phyloP scores from a whole-genome alignment of 2,888 invertebrate species.

The Sinotaia quadrata region DNA sequence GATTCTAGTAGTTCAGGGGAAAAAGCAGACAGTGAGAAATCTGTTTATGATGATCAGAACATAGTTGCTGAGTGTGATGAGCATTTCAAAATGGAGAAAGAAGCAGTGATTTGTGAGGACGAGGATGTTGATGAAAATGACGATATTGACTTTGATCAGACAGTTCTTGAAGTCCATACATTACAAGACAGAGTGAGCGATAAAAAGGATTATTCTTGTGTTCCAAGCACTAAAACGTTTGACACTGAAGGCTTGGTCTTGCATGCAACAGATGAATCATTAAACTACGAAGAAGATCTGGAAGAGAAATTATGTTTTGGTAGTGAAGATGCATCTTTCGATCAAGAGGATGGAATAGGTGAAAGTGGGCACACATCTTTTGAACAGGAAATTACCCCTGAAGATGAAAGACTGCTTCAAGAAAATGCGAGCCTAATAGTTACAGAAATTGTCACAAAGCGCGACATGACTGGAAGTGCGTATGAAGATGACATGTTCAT shows the following conservation, averaged over 20 bases:
- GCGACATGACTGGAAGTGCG: constrained; percentile 63
- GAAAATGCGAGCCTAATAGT: constrained; percentile 77
- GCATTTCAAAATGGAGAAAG: background rate
- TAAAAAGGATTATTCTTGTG: background rate
- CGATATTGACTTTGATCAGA: constrained; percentile 2
- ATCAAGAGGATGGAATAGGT: background rate
- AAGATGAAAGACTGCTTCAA: constrained; percentile 63
- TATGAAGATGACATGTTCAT: constrained; percentile 75
- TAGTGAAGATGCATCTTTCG: background rate
- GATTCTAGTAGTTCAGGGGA: constrained; percentile 36
- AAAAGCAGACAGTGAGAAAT: constrained; percentile 43
- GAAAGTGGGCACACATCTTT: constrained; percentile 7
- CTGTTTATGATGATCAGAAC: constrained; percentile 32
- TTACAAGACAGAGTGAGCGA: constrained; percentile 1
- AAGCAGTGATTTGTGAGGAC: background rate
- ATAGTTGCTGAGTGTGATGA: background rate
- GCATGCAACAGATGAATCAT: background rate
- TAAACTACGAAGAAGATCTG: background rate
- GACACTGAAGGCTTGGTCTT: background rate
- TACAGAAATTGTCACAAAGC: constrained; percentile 73
- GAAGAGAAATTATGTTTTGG: constrained; percentile 12
- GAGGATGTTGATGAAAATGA: constrained; percentile 4
- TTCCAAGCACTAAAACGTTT: background rate
- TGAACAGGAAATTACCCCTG: constrained; percentile 24
- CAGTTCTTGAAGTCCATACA: constrained; percentile 1